These are phyloP conservation scores for Theristicus caerulescens DNA, from an alignment of 2,113 vertebrate species.

Conservation along the genomic window DNA sequence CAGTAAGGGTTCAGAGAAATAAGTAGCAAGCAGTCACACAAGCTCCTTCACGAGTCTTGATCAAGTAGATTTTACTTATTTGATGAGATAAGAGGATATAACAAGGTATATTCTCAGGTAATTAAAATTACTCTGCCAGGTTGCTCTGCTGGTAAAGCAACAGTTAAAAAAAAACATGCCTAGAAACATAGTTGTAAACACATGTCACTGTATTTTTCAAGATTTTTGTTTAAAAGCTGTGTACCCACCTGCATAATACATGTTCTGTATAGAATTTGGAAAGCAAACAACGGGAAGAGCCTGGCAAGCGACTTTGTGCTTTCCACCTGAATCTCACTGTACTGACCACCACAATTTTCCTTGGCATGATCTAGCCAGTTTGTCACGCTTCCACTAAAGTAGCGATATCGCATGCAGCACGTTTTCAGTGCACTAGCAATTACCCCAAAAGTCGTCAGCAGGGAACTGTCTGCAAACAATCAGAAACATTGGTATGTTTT, in stretches of 20 bases:
- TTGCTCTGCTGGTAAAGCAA: not conserved
- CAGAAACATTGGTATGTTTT: not conserved
- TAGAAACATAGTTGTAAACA: rapidly evolving
- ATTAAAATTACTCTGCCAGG: not conserved
- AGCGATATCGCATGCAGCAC: conserved; percentile 65
- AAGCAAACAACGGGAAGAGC: conserved; percentile 85
- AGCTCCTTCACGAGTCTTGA: not conserved
- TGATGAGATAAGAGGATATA: not conserved
- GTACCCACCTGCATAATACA: conserved; percentile 84
- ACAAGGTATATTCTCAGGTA: not conserved
- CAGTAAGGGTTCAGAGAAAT: not conserved
- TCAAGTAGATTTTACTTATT: not conserved
- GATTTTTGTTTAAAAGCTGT: not conserved
- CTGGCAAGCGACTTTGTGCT: conserved; percentile 80
- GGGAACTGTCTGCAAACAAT: conserved; percentile 71
- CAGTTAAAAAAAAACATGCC: not conserved
- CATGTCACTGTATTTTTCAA: rapidly evolving
- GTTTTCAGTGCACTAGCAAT: conserved; percentile 79
- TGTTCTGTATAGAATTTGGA: conserved; percentile 85
- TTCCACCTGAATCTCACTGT: conserved; percentile 85
- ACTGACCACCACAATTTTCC: conserved; percentile 81
- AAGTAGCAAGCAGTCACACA: not conserved
- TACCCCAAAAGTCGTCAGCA: conserved; percentile 78
- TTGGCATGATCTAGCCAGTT: conserved; percentile 86
- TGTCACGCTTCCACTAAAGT: conserved; percentile 54